Conservation (phyloP, 1,140 invertebrate species). For the Trissolcus basalis region DNA sequence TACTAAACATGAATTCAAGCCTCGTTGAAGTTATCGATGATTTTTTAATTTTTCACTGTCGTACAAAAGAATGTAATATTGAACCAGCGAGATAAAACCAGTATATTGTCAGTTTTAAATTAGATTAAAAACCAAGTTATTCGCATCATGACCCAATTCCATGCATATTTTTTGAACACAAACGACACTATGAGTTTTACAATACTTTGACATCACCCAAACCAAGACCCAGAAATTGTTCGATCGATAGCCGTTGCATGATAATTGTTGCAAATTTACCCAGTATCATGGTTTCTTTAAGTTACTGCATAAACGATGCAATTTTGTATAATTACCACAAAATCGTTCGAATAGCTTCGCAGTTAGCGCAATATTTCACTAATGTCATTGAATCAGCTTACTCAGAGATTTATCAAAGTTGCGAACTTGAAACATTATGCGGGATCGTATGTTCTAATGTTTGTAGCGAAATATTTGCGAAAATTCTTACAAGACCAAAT, state of each 20-base stretch:
- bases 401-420: conserved; percentile 41
- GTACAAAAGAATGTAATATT: no score
- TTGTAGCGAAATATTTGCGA: conserved; percentile 15
- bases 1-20: no score
- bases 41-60: no score
- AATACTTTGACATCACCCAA: conserved; percentile 14
- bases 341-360: conserved; percentile 20
- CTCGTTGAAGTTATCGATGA: no score
- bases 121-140: no score
- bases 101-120: no score
- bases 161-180: conserved; percentile 1
- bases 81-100: no score
- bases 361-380: conserved; percentile 34
- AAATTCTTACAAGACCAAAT: conserved; percentile 23
- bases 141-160: neutral
- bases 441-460: conserved; percentile 24
- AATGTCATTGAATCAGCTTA: conserved; percentile 40
- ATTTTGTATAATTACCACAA: conserved; percentile 35
- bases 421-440: conserved; percentile 35
- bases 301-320: conserved; percentile 29
- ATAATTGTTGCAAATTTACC: conserved; percentile 4
- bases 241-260: conserved; percentile 4
- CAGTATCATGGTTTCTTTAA: conserved; percentile 36
- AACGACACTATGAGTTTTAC: conserved; percentile 28
- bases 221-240: conserved; percentile 6